Evolutionary conservation across 2,797 vertebrate species (phyloP).

Genomic region (Dicrostonyx torquatus): DNA sequence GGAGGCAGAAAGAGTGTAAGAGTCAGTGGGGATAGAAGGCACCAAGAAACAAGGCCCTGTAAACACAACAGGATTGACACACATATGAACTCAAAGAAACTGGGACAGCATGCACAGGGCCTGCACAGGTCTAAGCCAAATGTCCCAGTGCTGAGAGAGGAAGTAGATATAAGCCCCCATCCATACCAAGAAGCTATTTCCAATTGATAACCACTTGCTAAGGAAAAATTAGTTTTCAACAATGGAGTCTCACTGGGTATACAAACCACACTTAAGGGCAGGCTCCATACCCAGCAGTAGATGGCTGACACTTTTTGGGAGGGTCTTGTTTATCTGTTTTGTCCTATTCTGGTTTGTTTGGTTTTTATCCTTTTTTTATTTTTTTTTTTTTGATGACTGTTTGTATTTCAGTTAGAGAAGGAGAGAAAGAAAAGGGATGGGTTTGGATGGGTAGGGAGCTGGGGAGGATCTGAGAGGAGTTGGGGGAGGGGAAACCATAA

Average conservation of each 20-base stretch:
- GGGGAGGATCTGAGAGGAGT: background rate
- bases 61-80: background rate
- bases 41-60: background rate
- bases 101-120: no score
- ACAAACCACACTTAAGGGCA: background rate
- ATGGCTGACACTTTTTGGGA: background rate
- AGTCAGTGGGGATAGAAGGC: background rate
- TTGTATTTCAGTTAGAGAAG: background rate
- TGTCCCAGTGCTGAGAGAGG: background rate
- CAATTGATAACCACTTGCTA: background rate
- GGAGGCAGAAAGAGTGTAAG: background rate
- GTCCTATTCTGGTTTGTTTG: background rate
- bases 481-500: no score
- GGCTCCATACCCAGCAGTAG: background rate
- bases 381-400: background rate
- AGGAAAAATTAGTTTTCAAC: background rate
- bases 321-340: background rate
- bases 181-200: background rate
- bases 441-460: background rate
- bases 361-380: background rate
- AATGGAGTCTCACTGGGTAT: background rate
- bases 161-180: background rate
- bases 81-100: background rate
- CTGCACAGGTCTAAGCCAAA: background rate
- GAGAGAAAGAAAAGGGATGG: background rate